phyloP scores from a whole-genome alignment of 2,113 vertebrate genomes.

The Prunella himalayana region DNA sequence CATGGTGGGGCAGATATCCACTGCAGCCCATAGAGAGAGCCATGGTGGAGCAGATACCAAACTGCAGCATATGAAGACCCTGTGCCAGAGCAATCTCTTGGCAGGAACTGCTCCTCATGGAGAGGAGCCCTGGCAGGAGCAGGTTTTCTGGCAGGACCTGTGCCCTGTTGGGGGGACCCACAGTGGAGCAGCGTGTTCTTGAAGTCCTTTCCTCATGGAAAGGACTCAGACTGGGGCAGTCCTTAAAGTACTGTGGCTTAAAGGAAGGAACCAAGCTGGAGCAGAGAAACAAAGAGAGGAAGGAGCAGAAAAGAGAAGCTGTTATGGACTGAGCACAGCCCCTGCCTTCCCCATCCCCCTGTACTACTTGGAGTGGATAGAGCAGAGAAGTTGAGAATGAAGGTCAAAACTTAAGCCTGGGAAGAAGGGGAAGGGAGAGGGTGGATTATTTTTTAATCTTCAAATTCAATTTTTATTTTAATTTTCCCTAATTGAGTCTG shows the following conservation, averaged over 20 bases:
- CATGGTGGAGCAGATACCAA: neutral
- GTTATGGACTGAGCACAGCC: neutral
- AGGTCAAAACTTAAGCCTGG: neutral
- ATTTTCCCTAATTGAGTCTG: neutral
- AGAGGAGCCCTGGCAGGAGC: neutral
- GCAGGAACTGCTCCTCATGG: neutral
- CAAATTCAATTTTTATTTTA: neutral
- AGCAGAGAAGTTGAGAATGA: neutral
- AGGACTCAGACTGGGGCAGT: neutral
- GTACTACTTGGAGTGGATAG: neutral
- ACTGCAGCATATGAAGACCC: fast-evolving
- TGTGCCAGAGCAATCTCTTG: neutral
- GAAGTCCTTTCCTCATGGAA: neutral
- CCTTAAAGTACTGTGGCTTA: neutral
- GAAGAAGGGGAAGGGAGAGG: neutral
- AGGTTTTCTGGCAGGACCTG: neutral
- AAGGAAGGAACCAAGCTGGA: neutral
- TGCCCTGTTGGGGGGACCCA: neutral
- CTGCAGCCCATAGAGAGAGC: neutral
- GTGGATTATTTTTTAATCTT: neutral
- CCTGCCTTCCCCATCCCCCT: fast-evolving
- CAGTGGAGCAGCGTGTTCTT: neutral
- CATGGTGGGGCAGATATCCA: fast-evolving
- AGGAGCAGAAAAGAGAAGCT: neutral
- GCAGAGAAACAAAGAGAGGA: neutral